Base-by-base conservation (phyloP, 1,140 invertebrate genomes). In the Heliconius eleuchia region DNA sequence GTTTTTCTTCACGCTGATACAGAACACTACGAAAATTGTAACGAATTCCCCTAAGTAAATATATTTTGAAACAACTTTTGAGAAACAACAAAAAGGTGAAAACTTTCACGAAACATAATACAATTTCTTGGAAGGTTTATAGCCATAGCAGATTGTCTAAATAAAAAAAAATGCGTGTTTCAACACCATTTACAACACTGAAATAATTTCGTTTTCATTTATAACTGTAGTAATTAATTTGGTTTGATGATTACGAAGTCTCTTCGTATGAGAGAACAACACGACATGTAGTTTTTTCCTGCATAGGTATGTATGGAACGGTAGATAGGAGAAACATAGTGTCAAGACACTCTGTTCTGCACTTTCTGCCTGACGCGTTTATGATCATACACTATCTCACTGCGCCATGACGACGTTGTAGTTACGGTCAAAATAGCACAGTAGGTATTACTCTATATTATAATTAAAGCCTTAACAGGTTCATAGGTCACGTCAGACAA, bases 191-290 rank as follows among this genome's bases (percentile, higher is more conserved):
- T 23, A 70, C 66, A 76, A 75, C 52, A 39, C 23, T 46, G 66
- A 76, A 76, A 76, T 39, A 71, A 76, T 70, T 76, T 70, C 39
- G 27, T 70, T 76, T 76, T 76, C 57, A 71, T 70, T 13, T 39
- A 19, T 18, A 72, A 23, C 27, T 66, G 60, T 30, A 66, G 23
- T 16, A 30, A 30, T 66, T 30, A 66, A 66, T 66, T 66, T 66
- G 23, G 23, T 66, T 30, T 30, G 3, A 30, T 30, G 13, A 66
- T 13, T 30, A 66, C n/a, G 13, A 60, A 23, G n/a, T 60, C 9
- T n/a, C 3, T 23, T 23, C 55, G 3, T 57, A 57, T 9, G 55
- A 23, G 9, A 57, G n/a, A 23, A n/a, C 2, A 57, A 57, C 55
- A 60, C 19, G 55, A 60, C 3, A 60, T 23, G 55, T 23, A 60